Evolutionary conservation across 1,140 invertebrate species (phyloP), one percentile per base, ranked within the genome.

Genomic region (Anoplolepis gracilipes): DNA sequence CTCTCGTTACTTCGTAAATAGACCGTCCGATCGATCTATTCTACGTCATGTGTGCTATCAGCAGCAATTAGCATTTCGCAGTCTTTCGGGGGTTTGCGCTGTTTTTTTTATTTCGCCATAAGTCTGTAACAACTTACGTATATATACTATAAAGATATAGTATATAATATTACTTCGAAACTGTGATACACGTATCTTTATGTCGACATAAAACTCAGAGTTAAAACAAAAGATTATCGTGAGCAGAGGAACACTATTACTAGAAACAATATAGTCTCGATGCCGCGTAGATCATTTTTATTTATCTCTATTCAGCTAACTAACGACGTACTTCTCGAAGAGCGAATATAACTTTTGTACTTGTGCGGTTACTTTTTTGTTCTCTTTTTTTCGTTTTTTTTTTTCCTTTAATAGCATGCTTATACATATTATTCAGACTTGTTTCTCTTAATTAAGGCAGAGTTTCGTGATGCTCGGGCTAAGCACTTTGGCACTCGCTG

Each of bases 401-500:
- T 49, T 77, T 42, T n/a, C n/a, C 16, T 49, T 19, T 76, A 62
- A 49, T 62, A 62, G 19, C 33, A n/a, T 76, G 59, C 61, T 77
- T 77, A 46, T 46, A 77, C 30, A 62, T 22, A n/a, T 59, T 53
- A 28, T 28, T 76, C 57, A 49, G 61, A 77, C 42, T 59, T 62
- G 22, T 62, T 77, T 77, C 75, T 77, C 61, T 64, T 62, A 72
- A 72, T 49, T 49, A 49, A 49, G 69, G 69, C 69, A 53, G 39
- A 72, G 46, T 49, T 70, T 49, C 67, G 42, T 28, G 46, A 72
- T 72, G 46, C 42, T 72, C 69, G 69, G 69, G 46, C 33, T 49
- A 49, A 53, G 28, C 69, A 72, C 69, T 72, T 72, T 72, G 69
- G 69, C 69, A 72, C 69, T 53, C 67, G 69, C 53, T 72, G 67